phyloP scores from a whole-genome alignment of 1,140 invertebrate species.

The Atta texana region DNA sequence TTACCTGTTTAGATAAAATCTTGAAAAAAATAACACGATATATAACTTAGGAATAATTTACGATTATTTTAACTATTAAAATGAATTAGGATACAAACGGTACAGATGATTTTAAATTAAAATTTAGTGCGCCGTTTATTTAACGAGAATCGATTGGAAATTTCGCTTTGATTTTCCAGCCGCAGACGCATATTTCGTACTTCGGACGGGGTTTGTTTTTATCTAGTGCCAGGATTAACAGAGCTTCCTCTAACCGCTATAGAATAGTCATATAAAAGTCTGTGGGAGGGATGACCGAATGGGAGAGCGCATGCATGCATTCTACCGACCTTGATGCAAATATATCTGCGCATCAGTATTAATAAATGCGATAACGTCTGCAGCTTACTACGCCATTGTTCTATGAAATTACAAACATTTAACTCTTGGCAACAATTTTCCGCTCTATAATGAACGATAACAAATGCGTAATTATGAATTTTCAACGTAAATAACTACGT shows the following conservation, averaged over 20 bases:
- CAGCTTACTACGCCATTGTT: slow-evolving; percentile 1
- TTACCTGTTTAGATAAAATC: slow-evolving; percentile 16
- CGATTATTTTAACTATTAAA: slow-evolving; percentile 20
- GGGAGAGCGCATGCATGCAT: background rate
- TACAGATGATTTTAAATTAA: slow-evolving; percentile 50
- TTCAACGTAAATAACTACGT: background rate
- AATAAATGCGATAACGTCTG: slow-evolving; percentile 36
- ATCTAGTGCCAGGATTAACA: slow-evolving; percentile 44
- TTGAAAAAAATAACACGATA: background rate
- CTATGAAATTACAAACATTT: background rate
- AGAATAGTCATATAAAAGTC: slow-evolving; percentile 29
- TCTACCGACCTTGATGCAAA: background rate
- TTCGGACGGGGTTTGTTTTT: slow-evolving; percentile 37
- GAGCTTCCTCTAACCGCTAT: slow-evolving; percentile 19
- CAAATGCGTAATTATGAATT: slow-evolving; percentile 8
- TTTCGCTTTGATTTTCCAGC: slow-evolving; percentile 15
- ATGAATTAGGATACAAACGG: slow-evolving; percentile 3
- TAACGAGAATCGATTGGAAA: slow-evolving; percentile 35
- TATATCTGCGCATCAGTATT: slow-evolving; percentile 25
- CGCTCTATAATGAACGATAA: background rate
- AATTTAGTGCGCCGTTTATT: slow-evolving; percentile 27
- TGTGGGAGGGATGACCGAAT: background rate
- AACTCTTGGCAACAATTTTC: background rate
- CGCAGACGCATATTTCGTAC: slow-evolving; percentile 45
- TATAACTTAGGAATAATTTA: background rate